Evolutionary conservation across 2,888 invertebrate genomes (phyloP), one percentile per base, ranked within the genome.

Genomic region (Hybos culiciformis): DNA sequence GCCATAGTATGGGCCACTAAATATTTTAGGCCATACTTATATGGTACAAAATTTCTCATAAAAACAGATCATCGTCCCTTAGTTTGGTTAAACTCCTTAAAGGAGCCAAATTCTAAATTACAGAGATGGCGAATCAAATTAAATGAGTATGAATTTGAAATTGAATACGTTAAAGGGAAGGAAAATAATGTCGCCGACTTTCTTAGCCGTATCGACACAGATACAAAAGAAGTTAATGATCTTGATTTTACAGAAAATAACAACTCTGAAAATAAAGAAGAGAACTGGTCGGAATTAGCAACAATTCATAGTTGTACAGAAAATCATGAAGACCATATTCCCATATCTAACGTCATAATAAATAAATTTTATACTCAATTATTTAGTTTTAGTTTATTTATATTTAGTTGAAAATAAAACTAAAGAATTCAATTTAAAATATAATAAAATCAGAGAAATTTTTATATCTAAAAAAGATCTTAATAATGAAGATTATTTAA

Each of bases 11-110:
- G 54, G 56, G 55, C 58, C 0, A 48, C 51, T 1, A 59, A 61
- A 50, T 54, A 60, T 39, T 61, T 60, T 24, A 29, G 59, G 17
- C 59, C 59, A 5, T 61, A 61, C 26, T n/a, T 63, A 5, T 60
- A 56, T 29, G 61, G 59, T 4, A 50, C 51, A 20, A 54, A 54
- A 44, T 63, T 67, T 26, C 51, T 43, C 0, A 60, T 66, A 1
- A 53, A 57, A 8, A 65, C 61, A 1, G 64, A 67, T 38, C 64
- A 66, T 44, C 49, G 55, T 39, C 61, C 62, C 1, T 41, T 64
- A 2, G 51, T 51, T 5, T 65, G 61, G 58, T 42, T 65, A 1
- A 55, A 60, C 52, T 55, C 50, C 0, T 31, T 61, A 1, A 63
- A 64, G 48, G 61, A 63, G 14, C 60, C 60, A 1, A 59, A 56